A percentile compares a stretch with the other conserved stretches of the same genome.
Conservation (phyloP, 2,888 invertebrate genomes). For the Cynaeus angustus region DNA sequence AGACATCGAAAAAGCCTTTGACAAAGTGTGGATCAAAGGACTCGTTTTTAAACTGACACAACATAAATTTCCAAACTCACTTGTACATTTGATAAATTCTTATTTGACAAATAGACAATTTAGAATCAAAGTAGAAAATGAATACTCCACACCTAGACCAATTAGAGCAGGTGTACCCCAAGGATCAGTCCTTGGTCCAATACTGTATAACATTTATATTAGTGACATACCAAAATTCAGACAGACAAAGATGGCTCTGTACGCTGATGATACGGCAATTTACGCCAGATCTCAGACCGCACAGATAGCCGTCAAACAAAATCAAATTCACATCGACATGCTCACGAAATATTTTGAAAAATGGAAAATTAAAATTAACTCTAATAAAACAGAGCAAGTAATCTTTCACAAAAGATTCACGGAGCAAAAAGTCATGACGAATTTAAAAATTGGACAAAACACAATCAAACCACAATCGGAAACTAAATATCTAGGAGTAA, state of each 20-base stretch:
- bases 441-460: constrained; percentile 8
- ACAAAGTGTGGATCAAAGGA: no score
- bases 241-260: constrained; percentile 47
- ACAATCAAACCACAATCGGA: background rate
- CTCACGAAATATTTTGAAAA: constrained; percentile 50
- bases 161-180: constrained; percentile 51
- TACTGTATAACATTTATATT: constrained; percentile 43
- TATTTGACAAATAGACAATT: constrained; percentile 51
- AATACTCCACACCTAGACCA: constrained; percentile 22
- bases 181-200: no score
- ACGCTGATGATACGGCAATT: constrained; percentile 51
- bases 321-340: constrained; percentile 48
- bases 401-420: no score
- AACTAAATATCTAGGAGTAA: constrained; percentile 24
- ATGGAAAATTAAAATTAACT: constrained; percentile 49
- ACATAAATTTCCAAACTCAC: background rate
- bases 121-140: constrained; percentile 49
- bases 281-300: constrained; percentile 46
- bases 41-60: constrained; percentile 26
- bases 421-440: no score
- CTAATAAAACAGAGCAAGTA: no score
- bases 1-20: no score
- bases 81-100: constrained; percentile 14
- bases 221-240: constrained; percentile 45
- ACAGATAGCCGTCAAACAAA: constrained; percentile 24